Base-by-base conservation (phyloP, 2,797 vertebrate species). In the Tangara arthus region DNA sequence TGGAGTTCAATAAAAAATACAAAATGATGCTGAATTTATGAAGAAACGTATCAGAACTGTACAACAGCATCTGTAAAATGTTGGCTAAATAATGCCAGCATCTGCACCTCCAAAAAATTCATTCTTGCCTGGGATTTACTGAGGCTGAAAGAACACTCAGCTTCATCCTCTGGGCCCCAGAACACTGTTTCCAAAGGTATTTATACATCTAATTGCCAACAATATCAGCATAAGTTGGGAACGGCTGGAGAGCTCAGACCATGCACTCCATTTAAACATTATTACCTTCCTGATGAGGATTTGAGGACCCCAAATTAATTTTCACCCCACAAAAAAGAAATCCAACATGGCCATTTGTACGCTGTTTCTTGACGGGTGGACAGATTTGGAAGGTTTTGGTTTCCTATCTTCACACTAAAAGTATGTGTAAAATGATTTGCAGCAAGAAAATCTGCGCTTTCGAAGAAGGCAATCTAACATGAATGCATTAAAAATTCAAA, bases 341-440 rank as follows among this genome's bases (percentile, higher is more conserved):
- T 46, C 27, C 0, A 2, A 11, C 0, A 1, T 10, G 15, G 17
- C 20, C 8, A 0, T 42, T 76, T n/a, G 19, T 46, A 42, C 44
- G 41, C 21, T 63, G 28, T 69, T 88, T 56, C 66, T 86, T 63
- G 20, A 23, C 55, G 35, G 68, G 53, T 1, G 0, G 49, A 37
- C 16, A 8, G 59, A n/a, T 70, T 76, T 24, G 24, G 41, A 49
- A 84, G 47, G 9, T 52, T 75, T 61, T 41, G 3, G 5, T 72
- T 90, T 86, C 56, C 52, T 32, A 7, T 39, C 53, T 83, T 83
- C 32, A 3, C 15, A 22, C 7, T 20, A 39, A 80, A 77, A 78
- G 35, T 2, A 1, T 1, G 2, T 26, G 11, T 16, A 60, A 66
- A 90, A 59, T 53, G 0, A 71, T 78, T 61, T 44, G 27, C 46